Percentiles rank a stretch among this genome's conserved stretches.
These are phyloP conservation scores for Saiga tatarica DNA, from an alignment of 2,113 vertebrate genomes.

Conservation along the genomic window DNA sequence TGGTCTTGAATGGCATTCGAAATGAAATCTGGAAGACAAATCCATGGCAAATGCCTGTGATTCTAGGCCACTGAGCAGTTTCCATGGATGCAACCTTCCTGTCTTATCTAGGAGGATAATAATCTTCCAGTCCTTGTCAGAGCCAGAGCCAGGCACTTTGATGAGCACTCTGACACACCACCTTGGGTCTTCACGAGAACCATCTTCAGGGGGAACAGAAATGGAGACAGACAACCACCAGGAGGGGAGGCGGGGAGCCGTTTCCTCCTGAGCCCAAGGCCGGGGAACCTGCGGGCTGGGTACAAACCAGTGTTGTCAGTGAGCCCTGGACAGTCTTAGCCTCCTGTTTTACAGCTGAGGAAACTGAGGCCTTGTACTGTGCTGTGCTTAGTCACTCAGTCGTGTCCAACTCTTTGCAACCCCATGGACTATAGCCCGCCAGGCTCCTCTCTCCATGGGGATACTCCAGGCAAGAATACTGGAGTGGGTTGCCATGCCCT, in stretches of 20 bases:
- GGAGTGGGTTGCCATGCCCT: background rate
- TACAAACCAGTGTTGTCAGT: background rate
- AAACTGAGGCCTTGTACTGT: background rate
- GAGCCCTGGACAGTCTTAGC: background rate
- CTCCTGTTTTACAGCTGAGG: conserved; percentile 13
- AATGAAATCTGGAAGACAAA: conserved; percentile 33
- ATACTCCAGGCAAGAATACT: background rate
- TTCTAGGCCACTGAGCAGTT: background rate
- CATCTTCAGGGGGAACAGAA: background rate
- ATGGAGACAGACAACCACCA: background rate
- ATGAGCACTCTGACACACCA: background rate
- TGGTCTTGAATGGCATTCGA: background rate
- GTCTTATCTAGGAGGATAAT: background rate
- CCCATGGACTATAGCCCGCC: background rate
- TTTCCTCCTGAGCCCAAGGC: background rate
- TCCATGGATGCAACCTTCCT: conserved; percentile 39
- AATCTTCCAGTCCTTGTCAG: background rate
- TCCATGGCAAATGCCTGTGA: background rate
- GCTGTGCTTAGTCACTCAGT: background rate
- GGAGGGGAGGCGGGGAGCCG: background rate
- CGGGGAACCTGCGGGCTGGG: background rate
- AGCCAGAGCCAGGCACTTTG: background rate
- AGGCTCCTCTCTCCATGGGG: background rate
- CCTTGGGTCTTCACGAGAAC: background rate
- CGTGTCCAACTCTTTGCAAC: background rate